Evolutionary conservation across 2,797 vertebrate genomes (phyloP), one percentile per base, ranked within the genome.

Genomic region (Coilia nasus): DNA sequence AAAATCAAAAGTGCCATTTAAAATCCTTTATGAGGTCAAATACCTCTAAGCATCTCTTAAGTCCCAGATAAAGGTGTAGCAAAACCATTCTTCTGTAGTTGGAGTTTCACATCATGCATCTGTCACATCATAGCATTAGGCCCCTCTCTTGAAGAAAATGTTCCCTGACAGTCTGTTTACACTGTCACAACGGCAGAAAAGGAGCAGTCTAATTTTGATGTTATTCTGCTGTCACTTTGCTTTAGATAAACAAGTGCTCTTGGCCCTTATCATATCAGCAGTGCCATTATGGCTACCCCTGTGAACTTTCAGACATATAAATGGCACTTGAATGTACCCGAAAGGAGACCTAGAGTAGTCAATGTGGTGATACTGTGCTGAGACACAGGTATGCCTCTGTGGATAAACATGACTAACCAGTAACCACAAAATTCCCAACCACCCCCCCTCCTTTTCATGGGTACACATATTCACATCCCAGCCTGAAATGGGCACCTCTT

Each of bases 161-260:
- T 75, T 41, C 28, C 3, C 28, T 75, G 67, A 75, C 67, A 75
- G 67, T 75, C 67, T 75, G 67, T 75, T 75, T 75, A 75, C 67
- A 75, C 17, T 35, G 28, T 41, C 28, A 75, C 67, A 75, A 15
- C 0, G 28, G 5, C 67, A 75, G 28, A 75, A 75, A 75, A 75
- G 28, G 67, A 75, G 67, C 67, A 75, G 67, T 17, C 28, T 35
- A 14, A 5, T 28, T 75, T 75, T 35, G 67, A 35, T 75, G 67
- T 41, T 35, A 31, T 75, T 75, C 67, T 75, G 67, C 67, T 75
- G 67, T 75, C 67, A 75, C 67, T 75, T 75, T 17, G 15, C 14
- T 75, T 75, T 15, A 75, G 28, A 75, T 75, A 75, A 75, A 23
- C n/a, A 56, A 23, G 81, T 82, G 54, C 54, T 82, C 17, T 35